Conservation (phyloP, 2,797 vertebrate genomes). For the Lateolabrax maculatus region DNA sequence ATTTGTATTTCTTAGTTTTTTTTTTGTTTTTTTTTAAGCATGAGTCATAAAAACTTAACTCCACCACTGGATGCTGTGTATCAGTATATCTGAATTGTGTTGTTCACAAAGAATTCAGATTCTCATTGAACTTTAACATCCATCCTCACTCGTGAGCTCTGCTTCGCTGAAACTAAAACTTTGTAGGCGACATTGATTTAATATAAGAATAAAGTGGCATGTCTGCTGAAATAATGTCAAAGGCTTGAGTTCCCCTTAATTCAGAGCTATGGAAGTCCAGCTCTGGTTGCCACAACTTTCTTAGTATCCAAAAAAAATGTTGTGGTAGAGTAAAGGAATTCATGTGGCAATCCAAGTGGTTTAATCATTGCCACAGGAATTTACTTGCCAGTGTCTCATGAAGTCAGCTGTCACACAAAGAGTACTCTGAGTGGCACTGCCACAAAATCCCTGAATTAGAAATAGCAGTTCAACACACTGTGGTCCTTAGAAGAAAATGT, state of each 20-base stretch:
- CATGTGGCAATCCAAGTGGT: slow-evolving; percentile 38
- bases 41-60: slow-evolving; percentile 10
- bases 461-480: slow-evolving; percentile 55
- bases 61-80: not conserved
- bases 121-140: slow-evolving; percentile 13
- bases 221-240: not conserved
- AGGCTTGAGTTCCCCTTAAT: slow-evolving; percentile 19
- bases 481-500: slow-evolving; percentile 65
- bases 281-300: slow-evolving; percentile 6
- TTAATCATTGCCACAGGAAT: slow-evolving; percentile 65
- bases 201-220: not conserved
- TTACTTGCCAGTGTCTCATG: slow-evolving; percentile 55
- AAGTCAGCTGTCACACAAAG: slow-evolving; percentile 60
- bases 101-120: slow-evolving; percentile 23
- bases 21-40: not conserved
- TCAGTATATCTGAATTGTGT: not conserved
- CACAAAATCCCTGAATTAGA: slow-evolving; percentile 74
- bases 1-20: not conserved
- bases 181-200: not conserved
- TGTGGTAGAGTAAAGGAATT: slow-evolving; percentile 26
- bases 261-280: slow-evolving; percentile 1
- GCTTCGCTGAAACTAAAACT: not conserved
- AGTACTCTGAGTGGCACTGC: slow-evolving; percentile 44
- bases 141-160: not conserved
- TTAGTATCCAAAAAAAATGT: slow-evolving; percentile 10